These are phyloP conservation scores for Gavialis gangeticus DNA, from an alignment of 2,113 vertebrate genomes.

Conservation along the genomic window DNA sequence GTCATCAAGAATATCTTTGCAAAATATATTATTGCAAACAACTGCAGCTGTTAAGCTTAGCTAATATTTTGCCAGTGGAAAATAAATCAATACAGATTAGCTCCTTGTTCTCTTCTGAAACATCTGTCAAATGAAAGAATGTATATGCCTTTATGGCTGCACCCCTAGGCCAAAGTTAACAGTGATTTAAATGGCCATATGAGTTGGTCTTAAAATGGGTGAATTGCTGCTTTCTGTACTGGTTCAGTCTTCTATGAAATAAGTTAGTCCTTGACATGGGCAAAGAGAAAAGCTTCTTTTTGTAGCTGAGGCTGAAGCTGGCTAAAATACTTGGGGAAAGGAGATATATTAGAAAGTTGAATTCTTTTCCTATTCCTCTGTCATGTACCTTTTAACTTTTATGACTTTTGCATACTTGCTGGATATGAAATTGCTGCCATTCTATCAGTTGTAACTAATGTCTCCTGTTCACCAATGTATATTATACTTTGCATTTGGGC, in stretches of 20 bases:
- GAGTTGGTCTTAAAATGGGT: neutral
- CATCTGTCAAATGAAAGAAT: slow-evolving; percentile 27
- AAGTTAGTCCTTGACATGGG: neutral
- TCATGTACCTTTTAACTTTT: no score
- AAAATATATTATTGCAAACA: slow-evolving; percentile 25
- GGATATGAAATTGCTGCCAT: no score
- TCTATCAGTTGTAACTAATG: no score
- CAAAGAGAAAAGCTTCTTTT: neutral
- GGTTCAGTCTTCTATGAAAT: neutral
- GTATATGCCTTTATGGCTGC: fast-evolving
- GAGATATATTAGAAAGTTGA: neutral
- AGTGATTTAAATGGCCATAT: neutral
- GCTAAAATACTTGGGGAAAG: fast-evolving
- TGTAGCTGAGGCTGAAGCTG: neutral
- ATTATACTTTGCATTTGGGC: no score
- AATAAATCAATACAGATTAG: slow-evolving; percentile 49
- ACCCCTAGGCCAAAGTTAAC: neutral
- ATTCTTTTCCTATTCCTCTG: neutral
- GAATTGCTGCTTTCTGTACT: neutral
- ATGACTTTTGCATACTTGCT: no score
- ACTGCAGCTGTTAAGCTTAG: slow-evolving; percentile 22
- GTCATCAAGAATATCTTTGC: neutral
- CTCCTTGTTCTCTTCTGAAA: slow-evolving; percentile 1
- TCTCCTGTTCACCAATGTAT: no score
- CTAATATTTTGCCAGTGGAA: slow-evolving; percentile 37